Base-by-base conservation (phyloP, 2,113 vertebrate species). In the Carassius auratus region DNA sequence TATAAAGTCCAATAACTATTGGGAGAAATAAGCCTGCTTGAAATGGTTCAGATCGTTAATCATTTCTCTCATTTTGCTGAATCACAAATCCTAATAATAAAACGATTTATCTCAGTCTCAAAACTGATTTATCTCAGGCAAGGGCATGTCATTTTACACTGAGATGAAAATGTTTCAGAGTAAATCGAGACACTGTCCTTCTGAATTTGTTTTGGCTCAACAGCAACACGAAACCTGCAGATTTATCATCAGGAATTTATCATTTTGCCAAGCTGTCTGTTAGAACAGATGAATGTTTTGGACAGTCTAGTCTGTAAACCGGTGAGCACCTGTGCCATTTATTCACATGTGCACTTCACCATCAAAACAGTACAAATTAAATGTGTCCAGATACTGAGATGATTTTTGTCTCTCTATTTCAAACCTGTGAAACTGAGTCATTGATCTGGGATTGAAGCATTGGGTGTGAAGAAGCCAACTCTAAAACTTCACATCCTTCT, bases 201-300 rank as follows among this genome's bases (percentile, higher is more conserved):
- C 71, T 75, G 42, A 23, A 57, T 42, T 79, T 79, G 33, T 17
- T 79, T 79, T 45, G 26, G 21, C 45, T 48, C 45, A 48, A 45
- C 42, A 45, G 42, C 42, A 45, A 10, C 8, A 45, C 8, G 8
- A 45, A 36, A 62, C 17, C 68, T 42, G 57, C 73, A 78, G 55
- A 77, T 59, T 21, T n/a, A 59, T 59, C 76, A 55, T 52, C 55
- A 42, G 57, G 7, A 59, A 79, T 79, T 59, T 36, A 57, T 57
- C 76, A 50, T 55, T 17, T 64, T 26, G 38, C 83, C 57, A 75
- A 59, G 36, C n/a, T 84, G 50, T 15, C 76, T 79, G 76, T 77
- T 36, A 57, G 75, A 77, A 77, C 75, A 77, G 75, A 77, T 77
- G 26, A 33, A 30, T 2, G 30, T 57, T 78, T 78, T 78, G 76